Conservation (phyloP, 2,113 vertebrate genomes). For the Ivindomyrus marchei region DNA sequence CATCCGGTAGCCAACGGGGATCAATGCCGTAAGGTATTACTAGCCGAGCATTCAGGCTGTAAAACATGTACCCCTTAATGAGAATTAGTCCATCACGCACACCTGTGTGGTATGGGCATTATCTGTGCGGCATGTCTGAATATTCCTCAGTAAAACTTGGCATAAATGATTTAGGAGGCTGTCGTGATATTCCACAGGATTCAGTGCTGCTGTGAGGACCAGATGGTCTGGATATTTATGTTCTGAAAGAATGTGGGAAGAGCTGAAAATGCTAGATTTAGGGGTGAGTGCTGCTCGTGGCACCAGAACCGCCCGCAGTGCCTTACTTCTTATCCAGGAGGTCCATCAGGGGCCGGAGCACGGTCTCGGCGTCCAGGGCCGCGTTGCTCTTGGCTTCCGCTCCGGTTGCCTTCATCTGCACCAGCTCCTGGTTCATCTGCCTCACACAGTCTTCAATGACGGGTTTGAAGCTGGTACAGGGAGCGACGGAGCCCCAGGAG, state of each 20-base stretch:
- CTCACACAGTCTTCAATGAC: constrained; percentile 87
- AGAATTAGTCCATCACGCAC: background rate
- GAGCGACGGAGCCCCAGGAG: constrained; percentile 1
- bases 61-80: background rate
- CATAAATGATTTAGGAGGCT: constrained; percentile 57
- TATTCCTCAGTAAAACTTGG: background rate
- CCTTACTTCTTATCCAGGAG: constrained; percentile 90
- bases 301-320: background rate
- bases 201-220: constrained; percentile 45
- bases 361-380: constrained; percentile 82
- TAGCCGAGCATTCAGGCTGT: background rate
- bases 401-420: constrained; percentile 74
- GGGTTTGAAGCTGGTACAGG: constrained; percentile 70
- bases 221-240: background rate
- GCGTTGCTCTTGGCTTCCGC: constrained; percentile 72
- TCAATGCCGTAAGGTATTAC: background rate
- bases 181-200: constrained; percentile 54
- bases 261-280: background rate
- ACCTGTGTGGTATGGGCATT: background rate
- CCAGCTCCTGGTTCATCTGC: constrained; percentile 88
- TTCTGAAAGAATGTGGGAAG: background rate
- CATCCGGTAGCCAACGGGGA: background rate
- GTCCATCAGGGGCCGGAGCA: constrained; percentile 89
- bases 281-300: background rate
- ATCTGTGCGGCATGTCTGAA: background rate